These are phyloP conservation scores for Hololepta plana DNA, from an alignment of 2,888 invertebrate species.

Conservation along the genomic window DNA sequence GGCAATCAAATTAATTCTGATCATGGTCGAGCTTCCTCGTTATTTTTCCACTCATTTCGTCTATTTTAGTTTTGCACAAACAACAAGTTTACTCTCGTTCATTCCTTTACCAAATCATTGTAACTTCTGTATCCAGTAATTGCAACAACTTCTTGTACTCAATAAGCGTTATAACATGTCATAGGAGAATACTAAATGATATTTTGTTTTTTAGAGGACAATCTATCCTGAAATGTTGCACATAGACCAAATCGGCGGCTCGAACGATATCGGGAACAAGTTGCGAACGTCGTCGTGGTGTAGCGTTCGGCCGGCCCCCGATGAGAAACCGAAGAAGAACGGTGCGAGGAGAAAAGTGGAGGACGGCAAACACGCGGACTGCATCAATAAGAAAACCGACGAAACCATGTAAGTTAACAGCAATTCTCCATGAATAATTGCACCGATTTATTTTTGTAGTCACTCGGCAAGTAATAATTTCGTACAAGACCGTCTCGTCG, in stretches of 20 bases:
- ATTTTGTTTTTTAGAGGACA: conserved; percentile 20
- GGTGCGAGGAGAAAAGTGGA: too few species aligned
- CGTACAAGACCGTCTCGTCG: conserved; percentile 31
- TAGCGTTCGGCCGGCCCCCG: too few species aligned
- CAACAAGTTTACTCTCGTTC: too few species aligned
- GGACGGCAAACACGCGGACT: too few species aligned
- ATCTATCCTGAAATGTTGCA: conserved; percentile 26
- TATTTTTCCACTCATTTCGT: too few species aligned
- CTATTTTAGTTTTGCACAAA: too few species aligned
- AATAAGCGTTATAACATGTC: background rate
- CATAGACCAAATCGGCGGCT: conserved; percentile 23
- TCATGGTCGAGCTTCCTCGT: too few species aligned
- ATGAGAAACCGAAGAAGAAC: too few species aligned
- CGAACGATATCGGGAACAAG: too few species aligned
- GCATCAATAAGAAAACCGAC: too few species aligned
- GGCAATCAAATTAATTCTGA: too few species aligned
- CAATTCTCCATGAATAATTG: background rate
- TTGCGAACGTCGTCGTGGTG: too few species aligned
- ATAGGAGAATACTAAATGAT: background rate
- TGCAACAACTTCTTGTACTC: background rate
- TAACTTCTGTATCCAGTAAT: background rate
- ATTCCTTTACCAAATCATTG: conserved; percentile 1
- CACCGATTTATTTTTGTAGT: conserved; percentile 4
- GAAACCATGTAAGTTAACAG: conserved; percentile 2
- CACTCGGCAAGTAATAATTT: conserved; percentile 22